phyloP scores from a whole-genome alignment of 1,140 invertebrate genomes.

The Drosophila sechellia region DNA sequence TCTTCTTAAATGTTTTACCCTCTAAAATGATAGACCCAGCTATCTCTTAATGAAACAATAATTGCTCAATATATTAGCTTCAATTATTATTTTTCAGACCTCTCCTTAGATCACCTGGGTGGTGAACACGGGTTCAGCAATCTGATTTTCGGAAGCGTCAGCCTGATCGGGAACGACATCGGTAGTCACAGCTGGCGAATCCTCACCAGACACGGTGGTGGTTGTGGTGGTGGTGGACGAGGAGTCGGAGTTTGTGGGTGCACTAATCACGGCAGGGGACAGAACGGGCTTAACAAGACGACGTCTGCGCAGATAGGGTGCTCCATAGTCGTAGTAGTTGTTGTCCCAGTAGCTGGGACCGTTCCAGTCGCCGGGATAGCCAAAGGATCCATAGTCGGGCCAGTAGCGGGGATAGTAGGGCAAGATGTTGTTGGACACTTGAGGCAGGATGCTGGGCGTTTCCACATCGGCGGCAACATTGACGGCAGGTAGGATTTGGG shows the following conservation, averaged over 20 bases:
- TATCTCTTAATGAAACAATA: background rate
- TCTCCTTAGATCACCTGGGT: conserved; percentile 22
- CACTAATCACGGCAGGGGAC: background rate
- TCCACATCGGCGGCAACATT: conserved; percentile 5
- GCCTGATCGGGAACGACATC: background rate
- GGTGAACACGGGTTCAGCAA: background rate
- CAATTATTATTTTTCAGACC: conserved; percentile 8
- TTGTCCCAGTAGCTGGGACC: conserved; percentile 31
- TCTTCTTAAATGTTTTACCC: background rate
- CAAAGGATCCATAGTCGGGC: conserved; percentile 26
- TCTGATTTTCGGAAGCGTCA: background rate
- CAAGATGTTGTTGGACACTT: conserved; percentile 5
- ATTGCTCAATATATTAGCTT: conserved; percentile 22
- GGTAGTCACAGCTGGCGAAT: background rate
- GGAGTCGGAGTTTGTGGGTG: background rate
- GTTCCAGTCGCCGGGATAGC: conserved; percentile 35
- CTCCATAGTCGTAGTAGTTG: conserved; percentile 23
- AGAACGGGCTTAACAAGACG: conserved; percentile 12
- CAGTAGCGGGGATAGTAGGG: conserved; percentile 37
- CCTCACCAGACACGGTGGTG: background rate
- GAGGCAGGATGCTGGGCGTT: conserved; percentile 4
- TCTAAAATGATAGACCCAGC: background rate
- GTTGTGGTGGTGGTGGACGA: conserved; percentile 9
- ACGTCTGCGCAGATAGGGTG: conserved; percentile 10
- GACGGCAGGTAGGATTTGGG: background rate